Base-by-base conservation (phyloP, 1,140 invertebrate genomes). In the Paramacrobiotus metropolitanus region DNA sequence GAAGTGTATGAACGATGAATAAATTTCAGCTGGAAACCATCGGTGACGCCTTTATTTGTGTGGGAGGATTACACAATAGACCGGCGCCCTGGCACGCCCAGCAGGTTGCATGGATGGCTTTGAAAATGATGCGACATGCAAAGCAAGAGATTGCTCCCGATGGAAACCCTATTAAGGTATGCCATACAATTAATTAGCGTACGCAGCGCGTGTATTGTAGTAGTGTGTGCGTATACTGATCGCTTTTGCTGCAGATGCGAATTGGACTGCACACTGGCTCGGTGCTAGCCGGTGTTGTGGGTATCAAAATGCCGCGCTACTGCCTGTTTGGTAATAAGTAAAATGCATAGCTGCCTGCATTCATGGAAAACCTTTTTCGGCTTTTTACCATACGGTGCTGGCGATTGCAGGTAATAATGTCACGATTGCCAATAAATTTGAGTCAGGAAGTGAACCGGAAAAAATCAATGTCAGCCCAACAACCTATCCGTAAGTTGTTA, bases 1-100 rank as follows among this genome's bases (percentile, higher is more conserved):
- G n/a, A n/a, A n/a, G n/a, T n/a, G n/a, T n/a, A n/a, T n/a, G n/a
- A n/a, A n/a, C n/a, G n/a, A n/a, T n/a, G n/a, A n/a, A n/a, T n/a
- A 40, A 9, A 40, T 48, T 66, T 29, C 68, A 90, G 87, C 88
- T 94, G 61, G 91, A 95, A 75, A 95, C 89, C 34, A 81, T 81
- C 59, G 89, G 89, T 0, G 89, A 93, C 74, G 90, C 90, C 0
- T 95, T 94, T 71, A 92, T 89, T 71, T 87, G 92, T 1, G 88
- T 87, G 0, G 87, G 87, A 63, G 90, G 90, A 1, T 73, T 94
- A 4, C 74, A 55, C 28, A 87, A 93, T 69, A 81, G 82, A 65
- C 78, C 79, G 65, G 86, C 83, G 34, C 75, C 75, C 21, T 87
- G 83, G 55, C 89, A 94, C 72, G 88, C 89, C 4, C 85, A 88